Evolutionary conservation across 1,140 invertebrate species (phyloP).

Genomic region (Heliconius melpomene): DNA sequence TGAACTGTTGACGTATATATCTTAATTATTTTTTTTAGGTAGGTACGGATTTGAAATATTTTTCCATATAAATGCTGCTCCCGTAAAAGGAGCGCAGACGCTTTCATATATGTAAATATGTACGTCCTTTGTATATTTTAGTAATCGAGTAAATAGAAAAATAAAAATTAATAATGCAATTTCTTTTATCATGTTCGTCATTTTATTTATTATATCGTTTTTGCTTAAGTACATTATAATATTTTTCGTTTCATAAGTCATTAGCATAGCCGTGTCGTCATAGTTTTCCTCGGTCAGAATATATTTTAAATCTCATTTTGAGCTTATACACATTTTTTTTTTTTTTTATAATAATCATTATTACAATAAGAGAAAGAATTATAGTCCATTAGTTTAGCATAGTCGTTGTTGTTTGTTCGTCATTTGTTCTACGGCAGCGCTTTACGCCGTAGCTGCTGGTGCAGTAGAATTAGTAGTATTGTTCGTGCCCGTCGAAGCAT

Average conservation of each 20-base stretch:
- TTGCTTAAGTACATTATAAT: not conserved
- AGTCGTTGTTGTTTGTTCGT: slow-evolving; percentile 3
- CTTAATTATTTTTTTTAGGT: too few species aligned
- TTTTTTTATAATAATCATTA: slow-evolving; percentile 12
- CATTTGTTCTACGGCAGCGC: not conserved
- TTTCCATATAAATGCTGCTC: too few species aligned
- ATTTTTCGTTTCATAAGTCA: slow-evolving; percentile 9
- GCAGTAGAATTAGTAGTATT: slow-evolving; percentile 63
- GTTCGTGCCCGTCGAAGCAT: slow-evolving; percentile 63
- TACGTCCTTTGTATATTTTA: too few species aligned
- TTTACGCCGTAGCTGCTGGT: slow-evolving; percentile 45
- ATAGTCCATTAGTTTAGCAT: slow-evolving; percentile 21
- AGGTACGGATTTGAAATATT: too few species aligned
- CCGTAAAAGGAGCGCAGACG: too few species aligned
- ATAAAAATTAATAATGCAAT: not conserved
- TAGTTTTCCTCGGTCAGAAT: not conserved
- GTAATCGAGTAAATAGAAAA: not conserved
- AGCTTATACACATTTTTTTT: slow-evolving; percentile 31
- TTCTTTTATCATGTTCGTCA: not conserved
- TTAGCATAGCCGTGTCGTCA: slow-evolving; percentile 33
- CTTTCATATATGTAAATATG: too few species aligned
- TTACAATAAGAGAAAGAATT: slow-evolving; percentile 4
- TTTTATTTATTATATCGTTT: slow-evolving; percentile 1
- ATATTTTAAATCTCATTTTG: slow-evolving; percentile 39
- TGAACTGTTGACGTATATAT: too few species aligned